A percentile compares a stretch with the other conserved stretches of the same genome.
Evolutionary conservation across 1,140 invertebrate species (phyloP).

Genomic region (Lepeophtheirus salmonis): DNA sequence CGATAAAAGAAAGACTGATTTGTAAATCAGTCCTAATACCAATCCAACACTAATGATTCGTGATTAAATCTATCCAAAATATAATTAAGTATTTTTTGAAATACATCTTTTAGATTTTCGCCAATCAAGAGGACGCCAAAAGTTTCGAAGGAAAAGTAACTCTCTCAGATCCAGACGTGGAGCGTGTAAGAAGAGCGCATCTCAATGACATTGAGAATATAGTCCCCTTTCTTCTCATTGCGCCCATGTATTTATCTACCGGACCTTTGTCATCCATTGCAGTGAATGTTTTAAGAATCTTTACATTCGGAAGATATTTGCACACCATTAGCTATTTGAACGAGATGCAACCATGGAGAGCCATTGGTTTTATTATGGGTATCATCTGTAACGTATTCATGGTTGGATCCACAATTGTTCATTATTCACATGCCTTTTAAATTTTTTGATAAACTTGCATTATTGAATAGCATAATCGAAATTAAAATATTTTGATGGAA

Average conservation of each 20-base stretch:
- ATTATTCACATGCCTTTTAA: too few species aligned
- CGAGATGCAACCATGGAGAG: conserved; percentile 1
- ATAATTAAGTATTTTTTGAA: too few species aligned
- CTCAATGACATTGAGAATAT: conserved; percentile 49
- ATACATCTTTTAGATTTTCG: conserved; percentile 27
- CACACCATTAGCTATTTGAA: conserved; percentile 30
- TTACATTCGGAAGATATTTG: conserved; percentile 34
- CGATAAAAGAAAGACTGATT: too few species aligned
- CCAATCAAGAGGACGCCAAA: conserved; percentile 25
- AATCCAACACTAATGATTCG: too few species aligned
- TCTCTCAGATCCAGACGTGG: conserved; percentile 23
- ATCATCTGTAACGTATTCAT: too few species aligned
- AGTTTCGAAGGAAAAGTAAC: conserved; percentile 25
- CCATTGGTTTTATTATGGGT: not conserved
- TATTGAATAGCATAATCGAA: too few species aligned
- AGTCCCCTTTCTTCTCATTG: conserved; percentile 38
- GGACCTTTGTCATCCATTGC: conserved; percentile 35
- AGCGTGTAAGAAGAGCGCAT: conserved; percentile 32
- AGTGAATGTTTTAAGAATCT: conserved; percentile 36
- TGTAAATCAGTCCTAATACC: too few species aligned
- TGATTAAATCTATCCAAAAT: too few species aligned
- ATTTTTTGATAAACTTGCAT: too few species aligned
- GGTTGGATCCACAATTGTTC: too few species aligned
- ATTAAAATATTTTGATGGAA: too few species aligned
- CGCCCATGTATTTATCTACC: conserved; percentile 38